A percentile compares a stretch with the other conserved stretches of the same genome.
Evolutionary conservation across 1,140 invertebrate species (phyloP).

Genomic region (Drosophila orosa): DNA sequence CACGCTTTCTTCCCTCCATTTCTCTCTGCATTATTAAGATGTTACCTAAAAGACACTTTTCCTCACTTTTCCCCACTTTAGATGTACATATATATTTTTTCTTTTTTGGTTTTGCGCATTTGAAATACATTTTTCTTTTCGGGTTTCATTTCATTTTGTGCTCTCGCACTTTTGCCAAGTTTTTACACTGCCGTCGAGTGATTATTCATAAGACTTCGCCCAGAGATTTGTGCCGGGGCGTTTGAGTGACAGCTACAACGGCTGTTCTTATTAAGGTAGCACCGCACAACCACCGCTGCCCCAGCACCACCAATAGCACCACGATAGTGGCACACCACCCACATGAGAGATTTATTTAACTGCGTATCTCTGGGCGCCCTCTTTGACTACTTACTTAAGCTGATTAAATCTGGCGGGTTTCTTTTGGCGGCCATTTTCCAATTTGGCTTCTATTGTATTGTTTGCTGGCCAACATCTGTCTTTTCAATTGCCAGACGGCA

Average conservation of each 20-base stretch:
- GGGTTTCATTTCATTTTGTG: conserved; percentile 27
- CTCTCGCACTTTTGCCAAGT: conserved; percentile 66
- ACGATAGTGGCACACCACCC: conserved; percentile 39
- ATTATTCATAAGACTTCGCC: conserved; percentile 70
- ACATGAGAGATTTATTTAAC: conserved; percentile 42
- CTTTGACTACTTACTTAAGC: conserved; percentile 36
- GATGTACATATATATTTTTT: conserved; percentile 7
- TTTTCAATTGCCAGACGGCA: background rate
- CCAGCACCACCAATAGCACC: conserved; percentile 16
- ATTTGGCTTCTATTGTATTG: conserved; percentile 6
- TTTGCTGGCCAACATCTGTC: conserved; percentile 9
- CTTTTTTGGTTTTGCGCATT: conserved; percentile 50
- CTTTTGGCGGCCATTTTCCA: conserved; percentile 18
- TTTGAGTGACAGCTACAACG: conserved; percentile 71
- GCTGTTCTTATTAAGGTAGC: conserved; percentile 63
- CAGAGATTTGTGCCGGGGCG: conserved; percentile 52
- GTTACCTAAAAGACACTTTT: conserved; percentile 55
- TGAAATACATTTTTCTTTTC: conserved; percentile 50
- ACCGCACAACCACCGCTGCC: conserved; percentile 11
- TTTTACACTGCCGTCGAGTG: conserved; percentile 61
- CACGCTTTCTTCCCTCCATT: conserved; percentile 29
- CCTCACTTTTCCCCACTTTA: conserved; percentile 6
- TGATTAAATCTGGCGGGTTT: conserved; percentile 39
- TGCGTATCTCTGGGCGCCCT: conserved; percentile 34
- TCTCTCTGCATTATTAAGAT: conserved; percentile 59